phyloP scores from a whole-genome alignment of 2,888 invertebrate species.

The Aromia moschata region DNA sequence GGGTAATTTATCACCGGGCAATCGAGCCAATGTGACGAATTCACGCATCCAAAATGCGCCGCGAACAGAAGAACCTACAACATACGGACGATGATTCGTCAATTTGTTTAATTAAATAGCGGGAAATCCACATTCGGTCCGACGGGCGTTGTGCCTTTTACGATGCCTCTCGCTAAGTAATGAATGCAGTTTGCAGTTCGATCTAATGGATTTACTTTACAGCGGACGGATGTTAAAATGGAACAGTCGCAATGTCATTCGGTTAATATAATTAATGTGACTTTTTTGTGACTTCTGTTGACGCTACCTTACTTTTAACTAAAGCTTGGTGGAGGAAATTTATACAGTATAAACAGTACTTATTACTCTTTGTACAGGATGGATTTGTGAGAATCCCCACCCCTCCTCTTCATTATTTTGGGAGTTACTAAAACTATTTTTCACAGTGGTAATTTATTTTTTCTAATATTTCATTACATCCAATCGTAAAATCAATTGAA shows the following conservation, averaged over 20 bases:
- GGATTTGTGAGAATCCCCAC: too few relatives aligned
- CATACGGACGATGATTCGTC: slow-evolving; percentile 42
- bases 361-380: too few relatives aligned
- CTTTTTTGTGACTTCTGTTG: too few relatives aligned
- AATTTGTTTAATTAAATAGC: slow-evolving; percentile 42
- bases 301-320: background rate
- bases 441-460: too few relatives aligned
- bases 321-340: too few relatives aligned
- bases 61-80: slow-evolving; percentile 29
- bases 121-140: background rate
- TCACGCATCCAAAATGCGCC: slow-evolving; percentile 32
- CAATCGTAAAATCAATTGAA: too few relatives aligned
- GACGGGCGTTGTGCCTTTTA: background rate
- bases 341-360: too few relatives aligned
- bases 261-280: background rate
- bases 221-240: background rate
- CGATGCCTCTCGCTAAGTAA: background rate
- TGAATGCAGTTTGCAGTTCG: slow-evolving; percentile 5
- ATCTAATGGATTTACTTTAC: background rate
- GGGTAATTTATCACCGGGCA: slow-evolving; percentile 44
- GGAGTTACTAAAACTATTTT: too few relatives aligned
- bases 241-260: background rate
- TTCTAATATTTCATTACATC: too few relatives aligned
- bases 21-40: slow-evolving; percentile 43
- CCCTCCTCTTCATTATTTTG: too few relatives aligned